Base-by-base conservation (phyloP, 2,797 vertebrate species). In the Otus scops region DNA sequence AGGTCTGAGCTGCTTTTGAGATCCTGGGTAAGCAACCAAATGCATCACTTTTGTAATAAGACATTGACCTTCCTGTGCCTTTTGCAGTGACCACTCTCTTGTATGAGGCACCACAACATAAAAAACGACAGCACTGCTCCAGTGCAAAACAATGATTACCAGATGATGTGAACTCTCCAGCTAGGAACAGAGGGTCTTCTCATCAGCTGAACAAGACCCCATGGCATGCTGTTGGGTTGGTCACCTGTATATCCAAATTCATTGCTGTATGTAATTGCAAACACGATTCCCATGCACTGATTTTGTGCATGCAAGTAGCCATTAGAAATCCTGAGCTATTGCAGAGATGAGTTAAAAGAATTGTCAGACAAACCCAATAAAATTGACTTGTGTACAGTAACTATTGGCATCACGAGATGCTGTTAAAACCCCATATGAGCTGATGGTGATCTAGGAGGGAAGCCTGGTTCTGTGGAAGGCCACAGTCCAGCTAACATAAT, bases 221-320 rank as follows among this genome's bases (percentile, higher is more conserved):
- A 0, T 63, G 39, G 22, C 28, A 17, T 24, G 13, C 24, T 63
- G 27, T 23, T 61, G 41, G 10, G 17, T 57, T 67, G 61, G 32
- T 34, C 24, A 36, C 27, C 26, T 2, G 1, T 32, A 43, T 36
- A 56, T 15, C 47, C 54, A 54, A 74, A 73, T 24, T 51, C 16
- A 28, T 16, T 56, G 7, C 16, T 63, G 17, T 7, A 3, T 23
- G 13, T 15, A 54, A 7, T 6, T 76, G 34, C 22, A 70, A 54
- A 32, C 3, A n/a, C 16, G 14, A 60, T 48, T 83, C 45, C 26
- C 19, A 17, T 4, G 30, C 10, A 32, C 8, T 0, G 0, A 39
- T 28, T 65, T 53, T 38, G 11, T n/a, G 47, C 7, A 26, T 34
- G 39, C 48, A 48, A 48, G 21, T n/a, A 79, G 10, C 11, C 56